phyloP scores from a whole-genome alignment of 2,797 vertebrate species.

The Syndactyla subalaris region DNA sequence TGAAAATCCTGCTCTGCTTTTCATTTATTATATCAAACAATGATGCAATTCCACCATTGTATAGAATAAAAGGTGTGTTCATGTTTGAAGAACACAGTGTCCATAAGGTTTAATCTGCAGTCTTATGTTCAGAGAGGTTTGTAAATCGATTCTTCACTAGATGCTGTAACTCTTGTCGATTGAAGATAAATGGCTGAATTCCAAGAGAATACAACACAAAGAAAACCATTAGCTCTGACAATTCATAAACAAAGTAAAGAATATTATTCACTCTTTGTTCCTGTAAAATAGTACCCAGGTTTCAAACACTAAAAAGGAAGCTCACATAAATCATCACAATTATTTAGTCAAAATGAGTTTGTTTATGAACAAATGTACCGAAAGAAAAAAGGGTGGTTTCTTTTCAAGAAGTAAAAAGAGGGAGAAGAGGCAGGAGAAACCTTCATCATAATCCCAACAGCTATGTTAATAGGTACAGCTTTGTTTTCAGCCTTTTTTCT shows the following conservation, averaged over 20 bases:
- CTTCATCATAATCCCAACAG: not conserved
- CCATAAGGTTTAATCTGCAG: conserved; percentile 61
- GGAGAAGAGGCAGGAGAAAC: not conserved
- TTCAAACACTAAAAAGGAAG: conserved; percentile 48
- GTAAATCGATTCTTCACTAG: conserved; percentile 59
- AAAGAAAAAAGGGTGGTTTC: conserved; percentile 2
- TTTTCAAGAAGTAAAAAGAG: conserved; percentile 11
- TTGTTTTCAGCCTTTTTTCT: conserved; percentile 45
- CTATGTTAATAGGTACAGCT: conserved; percentile 2
- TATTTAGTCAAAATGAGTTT: conserved; percentile 62
- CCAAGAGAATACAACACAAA: conserved; percentile 55
- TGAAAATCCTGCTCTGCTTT: conserved; percentile 14
- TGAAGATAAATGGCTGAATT: conserved; percentile 74
- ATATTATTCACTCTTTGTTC: conserved; percentile 49
- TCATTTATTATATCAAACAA: conserved; percentile 53
- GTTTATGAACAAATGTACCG: conserved; percentile 9
- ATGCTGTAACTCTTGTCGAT: conserved; percentile 49
- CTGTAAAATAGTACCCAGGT: conserved; percentile 40
- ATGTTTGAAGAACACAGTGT: conserved; percentile 46
- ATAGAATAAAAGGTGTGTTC: conserved; percentile 31
- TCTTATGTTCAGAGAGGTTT: conserved; percentile 53
- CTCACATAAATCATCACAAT: conserved; percentile 42
- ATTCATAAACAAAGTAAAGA: conserved; percentile 68
- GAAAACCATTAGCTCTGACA: conserved; percentile 64
- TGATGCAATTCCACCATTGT: not conserved